A percentile compares a stretch with the other conserved stretches of the same genome.
phyloP scores from a whole-genome alignment of 30 jellyfish, hydroid and myxozoan species.

The Rhopilema esculentum region DNA sequence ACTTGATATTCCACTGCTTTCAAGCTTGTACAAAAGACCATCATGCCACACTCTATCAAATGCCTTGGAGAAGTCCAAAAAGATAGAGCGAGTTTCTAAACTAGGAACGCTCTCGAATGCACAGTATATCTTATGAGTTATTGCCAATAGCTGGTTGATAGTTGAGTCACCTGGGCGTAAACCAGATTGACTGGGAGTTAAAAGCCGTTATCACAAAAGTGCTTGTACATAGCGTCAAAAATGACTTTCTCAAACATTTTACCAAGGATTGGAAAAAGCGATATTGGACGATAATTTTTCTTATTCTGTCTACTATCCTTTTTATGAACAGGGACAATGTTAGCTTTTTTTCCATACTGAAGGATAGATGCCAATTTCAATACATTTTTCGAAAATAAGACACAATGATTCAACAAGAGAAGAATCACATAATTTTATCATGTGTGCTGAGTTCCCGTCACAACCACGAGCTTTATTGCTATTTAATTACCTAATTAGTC shows the following conservation, averaged over 20 bases:
- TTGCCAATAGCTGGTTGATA: not conserved
- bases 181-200: constrained; percentile 31
- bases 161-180: constrained; percentile 9
- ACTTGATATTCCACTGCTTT: constrained; percentile 14
- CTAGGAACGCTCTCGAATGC: constrained; percentile 4
- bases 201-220: constrained; percentile 45
- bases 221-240: constrained; percentile 26
- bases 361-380: constrained; percentile 25
- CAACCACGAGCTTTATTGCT: constrained; percentile 70
- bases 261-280: constrained; percentile 38
- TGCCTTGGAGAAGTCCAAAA: constrained; percentile 13
- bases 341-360: constrained; percentile 8
- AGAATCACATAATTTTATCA: constrained; percentile 40
- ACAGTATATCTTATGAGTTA: constrained; percentile 13
- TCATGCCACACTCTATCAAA: constrained; percentile 6
- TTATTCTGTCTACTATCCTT: constrained; percentile 42
- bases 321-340: constrained; percentile 5
- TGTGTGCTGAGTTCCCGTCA: constrained; percentile 41
- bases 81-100: constrained; percentile 14
- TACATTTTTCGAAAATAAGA: constrained; percentile 46
- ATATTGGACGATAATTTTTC: too few species aligned
- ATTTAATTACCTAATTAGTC: constrained; percentile 35
- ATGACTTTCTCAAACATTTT: constrained; percentile 33
- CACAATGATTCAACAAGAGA: constrained; percentile 51
- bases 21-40: constrained; percentile 10